These are phyloP conservation scores for Tridacna gigas DNA, from an alignment of 2,888 invertebrate species.

Conservation along the genomic window DNA sequence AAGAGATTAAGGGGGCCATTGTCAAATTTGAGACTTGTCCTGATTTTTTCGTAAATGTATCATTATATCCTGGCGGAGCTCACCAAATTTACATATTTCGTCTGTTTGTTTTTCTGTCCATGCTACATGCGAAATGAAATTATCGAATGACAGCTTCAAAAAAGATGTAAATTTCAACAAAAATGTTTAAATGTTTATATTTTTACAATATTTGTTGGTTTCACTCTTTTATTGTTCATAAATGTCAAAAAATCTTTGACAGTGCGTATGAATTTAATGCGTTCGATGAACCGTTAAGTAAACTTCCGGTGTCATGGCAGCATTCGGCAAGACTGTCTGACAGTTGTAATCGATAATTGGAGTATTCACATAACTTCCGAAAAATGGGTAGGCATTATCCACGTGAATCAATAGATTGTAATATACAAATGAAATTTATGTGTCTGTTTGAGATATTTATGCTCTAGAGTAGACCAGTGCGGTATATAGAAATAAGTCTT, in stretches of 20 bases:
- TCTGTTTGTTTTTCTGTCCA: neutral
- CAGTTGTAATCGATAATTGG: neutral
- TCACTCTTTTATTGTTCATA: too few species aligned
- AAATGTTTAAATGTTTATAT: neutral
- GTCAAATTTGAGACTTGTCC: too few species aligned
- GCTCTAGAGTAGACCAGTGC: neutral
- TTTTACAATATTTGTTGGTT: too few species aligned
- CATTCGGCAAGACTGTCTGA: conserved; percentile 27
- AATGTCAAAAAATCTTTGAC: neutral
- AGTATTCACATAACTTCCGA: neutral
- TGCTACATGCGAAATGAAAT: neutral
- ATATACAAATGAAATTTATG: too few species aligned
- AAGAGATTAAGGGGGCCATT: too few species aligned
- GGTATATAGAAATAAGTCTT: neutral
- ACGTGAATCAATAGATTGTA: neutral
- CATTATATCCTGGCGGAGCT: neutral
- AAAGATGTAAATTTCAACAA: neutral
- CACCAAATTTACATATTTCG: neutral
- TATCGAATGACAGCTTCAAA: neutral
- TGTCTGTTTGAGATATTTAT: neutral
- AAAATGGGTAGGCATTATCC: conserved; percentile 16
- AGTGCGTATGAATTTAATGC: neutral
- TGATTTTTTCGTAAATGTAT: neutral
- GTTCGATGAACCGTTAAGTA: conserved; percentile 17
- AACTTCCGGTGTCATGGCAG: conserved; percentile 79